Evolutionary conservation across 2,888 invertebrate species (phyloP).

Genomic region (Eupelmus urozonus): DNA sequence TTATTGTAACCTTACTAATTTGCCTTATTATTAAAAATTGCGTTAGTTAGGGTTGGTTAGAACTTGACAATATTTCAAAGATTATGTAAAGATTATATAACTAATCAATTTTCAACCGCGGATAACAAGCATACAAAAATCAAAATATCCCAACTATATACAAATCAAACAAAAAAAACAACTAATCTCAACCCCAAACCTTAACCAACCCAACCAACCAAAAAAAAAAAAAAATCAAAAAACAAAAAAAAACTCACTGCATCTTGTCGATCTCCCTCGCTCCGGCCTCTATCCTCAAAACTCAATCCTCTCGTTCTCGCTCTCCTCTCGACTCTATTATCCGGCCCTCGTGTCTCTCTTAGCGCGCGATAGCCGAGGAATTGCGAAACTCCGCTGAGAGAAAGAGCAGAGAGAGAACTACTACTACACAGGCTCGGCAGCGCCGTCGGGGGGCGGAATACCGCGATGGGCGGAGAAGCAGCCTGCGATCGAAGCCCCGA

Average conservation of each 20-base stretch:
- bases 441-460: slow-evolving; percentile 4
- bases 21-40: too few species aligned
- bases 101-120: too few species aligned
- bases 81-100: too few species aligned
- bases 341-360: not conserved
- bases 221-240: not conserved
- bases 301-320: too few species aligned
- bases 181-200: not conserved
- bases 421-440: too few species aligned
- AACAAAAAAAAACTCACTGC: slow-evolving; percentile 27
- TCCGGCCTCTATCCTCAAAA: not conserved
- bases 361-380: not conserved
- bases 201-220: not conserved
- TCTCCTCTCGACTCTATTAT: too few species aligned
- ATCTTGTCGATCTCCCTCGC: not conserved
- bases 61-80: too few species aligned
- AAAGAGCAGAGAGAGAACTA: too few species aligned
- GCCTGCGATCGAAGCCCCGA: not conserved
- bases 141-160: too few species aligned
- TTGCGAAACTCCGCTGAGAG: not conserved
- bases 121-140: too few species aligned
- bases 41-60: too few species aligned
- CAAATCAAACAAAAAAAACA: not conserved
- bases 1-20: too few species aligned
- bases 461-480: not conserved